These are phyloP conservation scores for Peucedramus taeniatus DNA, from an alignment of 2,113 vertebrate genomes.

Conservation along the genomic window DNA sequence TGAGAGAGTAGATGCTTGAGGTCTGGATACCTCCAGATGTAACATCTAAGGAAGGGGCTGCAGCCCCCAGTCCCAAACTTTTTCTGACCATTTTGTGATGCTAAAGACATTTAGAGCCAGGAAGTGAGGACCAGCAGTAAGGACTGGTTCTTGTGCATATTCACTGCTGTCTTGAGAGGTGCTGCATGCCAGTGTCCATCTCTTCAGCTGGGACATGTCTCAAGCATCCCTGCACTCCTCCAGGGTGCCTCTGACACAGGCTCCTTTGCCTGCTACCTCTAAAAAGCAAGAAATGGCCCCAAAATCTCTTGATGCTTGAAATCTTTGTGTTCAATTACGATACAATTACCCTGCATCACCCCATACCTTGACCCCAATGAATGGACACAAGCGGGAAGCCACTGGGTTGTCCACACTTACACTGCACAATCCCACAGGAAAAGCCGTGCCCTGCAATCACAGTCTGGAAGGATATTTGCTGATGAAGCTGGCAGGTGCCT, in stretches of 20 bases:
- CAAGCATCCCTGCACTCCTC: neutral
- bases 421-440: neutral
- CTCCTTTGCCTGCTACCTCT: neutral
- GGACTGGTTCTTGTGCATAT: neutral
- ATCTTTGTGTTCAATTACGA: neutral
- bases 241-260: neutral
- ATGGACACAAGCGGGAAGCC: neutral
- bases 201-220: neutral
- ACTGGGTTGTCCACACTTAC: neutral
- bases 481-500: neutral
- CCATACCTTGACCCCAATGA: neutral
- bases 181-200: neutral
- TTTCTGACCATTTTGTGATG: neutral
- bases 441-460: neutral
- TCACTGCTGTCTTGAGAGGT: neutral
- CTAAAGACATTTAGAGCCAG: neutral
- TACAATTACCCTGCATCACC: neutral
- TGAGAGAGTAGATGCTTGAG: neutral
- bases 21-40: neutral
- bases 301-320: neutral
- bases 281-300: neutral
- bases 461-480: slow-evolving; percentile 14
- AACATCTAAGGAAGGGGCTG: neutral
- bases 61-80: neutral
- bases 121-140: neutral